These are phyloP conservation scores for Nibea coibor DNA, from an alignment of 2,113 vertebrate species.

Conservation along the genomic window DNA sequence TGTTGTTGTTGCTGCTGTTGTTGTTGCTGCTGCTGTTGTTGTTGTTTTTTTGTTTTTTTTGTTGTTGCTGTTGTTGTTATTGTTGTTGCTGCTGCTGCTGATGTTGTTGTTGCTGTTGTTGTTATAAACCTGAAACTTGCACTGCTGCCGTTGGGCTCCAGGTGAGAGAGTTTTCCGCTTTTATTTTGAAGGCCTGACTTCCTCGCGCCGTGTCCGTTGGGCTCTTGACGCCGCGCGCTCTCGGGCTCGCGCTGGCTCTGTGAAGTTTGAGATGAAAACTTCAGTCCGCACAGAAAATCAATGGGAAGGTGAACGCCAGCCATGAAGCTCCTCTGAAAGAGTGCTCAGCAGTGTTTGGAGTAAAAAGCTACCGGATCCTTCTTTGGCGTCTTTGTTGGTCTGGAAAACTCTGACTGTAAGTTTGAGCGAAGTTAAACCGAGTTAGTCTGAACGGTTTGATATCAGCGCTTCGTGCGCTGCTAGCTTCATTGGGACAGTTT, in stretches of 20 bases:
- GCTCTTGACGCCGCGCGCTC: conserved; percentile 23
- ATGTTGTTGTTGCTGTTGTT: too few species aligned
- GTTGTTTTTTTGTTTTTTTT: too few species aligned
- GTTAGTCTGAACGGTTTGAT: conserved; percentile 3
- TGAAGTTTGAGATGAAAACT: conserved; percentile 35
- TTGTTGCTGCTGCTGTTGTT: too few species aligned
- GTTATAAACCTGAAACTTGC: too few species aligned
- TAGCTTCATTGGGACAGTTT: not conserved
- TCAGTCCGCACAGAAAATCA: conserved; percentile 36
- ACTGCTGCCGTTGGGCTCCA: too few species aligned
- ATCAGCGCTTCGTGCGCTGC: not conserved
- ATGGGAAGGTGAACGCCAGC: conserved; percentile 30
- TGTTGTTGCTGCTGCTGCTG: too few species aligned
- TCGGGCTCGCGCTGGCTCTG: not conserved
- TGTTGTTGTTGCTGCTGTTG: too few species aligned
- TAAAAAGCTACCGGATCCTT: not conserved
- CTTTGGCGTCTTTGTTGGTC: not conserved
- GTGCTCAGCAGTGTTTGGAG: not conserved
- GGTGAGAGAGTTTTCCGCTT: not conserved
- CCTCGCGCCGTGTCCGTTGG: rapidly evolving
- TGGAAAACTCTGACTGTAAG: conserved; percentile 54
- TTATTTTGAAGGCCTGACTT: conserved; percentile 42
- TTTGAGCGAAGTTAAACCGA: conserved; percentile 28
- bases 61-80: too few species aligned
- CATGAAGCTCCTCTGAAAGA: conserved; percentile 60